Base-by-base conservation (phyloP, 2,113 vertebrate genomes). In the Lampris megalopsis region DNA sequence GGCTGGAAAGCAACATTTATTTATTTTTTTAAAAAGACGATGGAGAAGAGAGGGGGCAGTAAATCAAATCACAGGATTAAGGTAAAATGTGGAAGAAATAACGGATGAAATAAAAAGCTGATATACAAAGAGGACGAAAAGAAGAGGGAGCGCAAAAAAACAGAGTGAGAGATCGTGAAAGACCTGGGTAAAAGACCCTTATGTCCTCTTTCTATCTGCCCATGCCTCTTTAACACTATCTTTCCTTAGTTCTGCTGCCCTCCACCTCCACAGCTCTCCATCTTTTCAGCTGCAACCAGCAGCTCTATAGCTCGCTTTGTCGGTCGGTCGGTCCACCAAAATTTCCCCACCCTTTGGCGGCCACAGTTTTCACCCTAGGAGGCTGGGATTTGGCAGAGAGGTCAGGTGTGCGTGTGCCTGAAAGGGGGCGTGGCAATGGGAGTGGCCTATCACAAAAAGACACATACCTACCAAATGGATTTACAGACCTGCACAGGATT, bases 1-100 rank as follows among this genome's bases (percentile, higher is more conserved):
- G 49, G 71, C 75, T 58, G 71, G 58, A 63, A 57, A 73, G 57
- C 71, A 49, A 68, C 42, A 56, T 58, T 61, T 68, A 77, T 64
- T 63, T 48, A 48, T 5, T 48, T 48, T 48, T 48, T 45, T 4
- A 7, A 45, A 7, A 45, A 7, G 7, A 45, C 7, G 7, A 7
- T 5, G 43, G 43, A 45, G 73, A 50, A 68, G 7, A 40, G 58
- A 62, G 11, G 3, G 58, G 8, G 11, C 7, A 48, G 76, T 60
- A 50, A 73, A 73, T 75, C 13, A 53, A 53, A 53, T 13, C 45
- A 9, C 6, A 10, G 3, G 40, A 73, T 69, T 82, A 73, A 53
- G 71, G 40, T 24, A 24, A 40, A 56, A 68, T 6, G 41, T 40
- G 77, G 48, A 69, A 59, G 57, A 75, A 13, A 24, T 40, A 68